Evolutionary conservation across 1,140 invertebrate genomes (phyloP).

Genomic region (Drosophila neocordata): DNA sequence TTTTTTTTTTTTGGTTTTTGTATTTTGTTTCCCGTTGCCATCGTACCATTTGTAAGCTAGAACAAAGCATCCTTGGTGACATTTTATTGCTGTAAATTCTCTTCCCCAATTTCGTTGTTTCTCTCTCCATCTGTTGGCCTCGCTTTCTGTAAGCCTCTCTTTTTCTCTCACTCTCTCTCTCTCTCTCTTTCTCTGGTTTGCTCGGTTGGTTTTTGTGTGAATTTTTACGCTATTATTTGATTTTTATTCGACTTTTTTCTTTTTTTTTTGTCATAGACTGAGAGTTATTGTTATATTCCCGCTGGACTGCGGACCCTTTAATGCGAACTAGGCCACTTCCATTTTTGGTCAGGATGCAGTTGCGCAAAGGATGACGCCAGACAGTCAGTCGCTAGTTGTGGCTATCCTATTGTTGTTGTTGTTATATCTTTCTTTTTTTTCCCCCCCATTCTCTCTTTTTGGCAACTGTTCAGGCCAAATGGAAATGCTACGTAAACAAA

Average conservation of each 20-base stretch:
- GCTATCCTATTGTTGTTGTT: slow-evolving; percentile 11
- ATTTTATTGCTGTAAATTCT: slow-evolving; percentile 43
- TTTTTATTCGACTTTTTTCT: slow-evolving; percentile 67
- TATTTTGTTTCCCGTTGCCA: no score
- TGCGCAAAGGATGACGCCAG: background rate
- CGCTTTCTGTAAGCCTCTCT: background rate
- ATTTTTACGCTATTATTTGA: slow-evolving; percentile 73
- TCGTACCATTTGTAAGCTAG: slow-evolving; percentile 7
- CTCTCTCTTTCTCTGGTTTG: slow-evolving; percentile 13
- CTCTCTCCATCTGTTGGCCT: background rate
- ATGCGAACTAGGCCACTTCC: slow-evolving; percentile 67
- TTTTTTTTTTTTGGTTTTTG: slow-evolving; percentile 14
- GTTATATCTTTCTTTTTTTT: background rate
- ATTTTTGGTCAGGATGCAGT: slow-evolving; percentile 9
- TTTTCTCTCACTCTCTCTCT: background rate
- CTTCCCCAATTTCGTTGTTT: background rate
- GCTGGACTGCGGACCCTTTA: slow-evolving; percentile 57
- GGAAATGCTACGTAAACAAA: slow-evolving; percentile 22
- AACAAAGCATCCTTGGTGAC: slow-evolving; percentile 44
- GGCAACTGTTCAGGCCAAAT: slow-evolving; percentile 33
- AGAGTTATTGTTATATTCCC: slow-evolving; percentile 62
- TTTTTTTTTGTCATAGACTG: slow-evolving; percentile 30
- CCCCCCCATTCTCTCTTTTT: slow-evolving; percentile 12
- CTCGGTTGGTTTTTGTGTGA: slow-evolving; percentile 25
- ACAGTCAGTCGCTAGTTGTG: slow-evolving; percentile 37